These are phyloP conservation scores for Leptopilina boulardi DNA, from an alignment of 1,140 invertebrate genomes.

Conservation along the genomic window DNA sequence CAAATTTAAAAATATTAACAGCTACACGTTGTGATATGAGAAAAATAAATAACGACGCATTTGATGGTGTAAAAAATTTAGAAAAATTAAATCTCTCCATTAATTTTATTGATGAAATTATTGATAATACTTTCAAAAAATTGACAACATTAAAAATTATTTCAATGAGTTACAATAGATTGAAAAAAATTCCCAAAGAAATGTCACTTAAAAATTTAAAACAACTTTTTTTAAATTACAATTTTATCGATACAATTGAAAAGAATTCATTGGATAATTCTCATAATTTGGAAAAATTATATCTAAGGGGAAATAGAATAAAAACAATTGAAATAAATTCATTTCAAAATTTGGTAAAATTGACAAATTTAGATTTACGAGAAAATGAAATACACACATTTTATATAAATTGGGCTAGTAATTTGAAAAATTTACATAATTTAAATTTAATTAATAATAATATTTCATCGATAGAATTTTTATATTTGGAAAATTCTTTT, in stretches of 20 bases:
- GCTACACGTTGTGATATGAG: background rate
- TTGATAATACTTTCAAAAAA: background rate
- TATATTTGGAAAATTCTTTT: background rate
- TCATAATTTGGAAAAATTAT: background rate
- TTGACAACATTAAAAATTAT: background rate
- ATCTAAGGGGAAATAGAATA: background rate
- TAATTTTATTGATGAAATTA: background rate
- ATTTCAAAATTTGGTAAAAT: constrained; percentile 35
- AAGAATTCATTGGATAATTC: background rate
- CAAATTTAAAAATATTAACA: background rate
- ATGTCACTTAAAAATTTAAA: background rate
- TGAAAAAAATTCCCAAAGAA: background rate
- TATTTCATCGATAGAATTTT: background rate
- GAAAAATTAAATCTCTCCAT: constrained; percentile 7
- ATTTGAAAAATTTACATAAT: background rate
- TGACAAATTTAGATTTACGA: constrained; percentile 2
- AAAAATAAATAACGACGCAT: background rate
- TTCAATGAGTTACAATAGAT: background rate
- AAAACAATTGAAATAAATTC: fast-evolving
- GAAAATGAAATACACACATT: background rate
- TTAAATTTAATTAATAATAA: background rate
- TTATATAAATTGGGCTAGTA: background rate
- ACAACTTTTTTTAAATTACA: background rate
- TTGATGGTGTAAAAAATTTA: background rate
- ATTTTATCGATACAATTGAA: background rate